Evolutionary conservation across 92 coral and sea anemone genomes (phyloP), one percentile per base, ranked within the genome.

Genomic region (Actinostola sp.): DNA sequence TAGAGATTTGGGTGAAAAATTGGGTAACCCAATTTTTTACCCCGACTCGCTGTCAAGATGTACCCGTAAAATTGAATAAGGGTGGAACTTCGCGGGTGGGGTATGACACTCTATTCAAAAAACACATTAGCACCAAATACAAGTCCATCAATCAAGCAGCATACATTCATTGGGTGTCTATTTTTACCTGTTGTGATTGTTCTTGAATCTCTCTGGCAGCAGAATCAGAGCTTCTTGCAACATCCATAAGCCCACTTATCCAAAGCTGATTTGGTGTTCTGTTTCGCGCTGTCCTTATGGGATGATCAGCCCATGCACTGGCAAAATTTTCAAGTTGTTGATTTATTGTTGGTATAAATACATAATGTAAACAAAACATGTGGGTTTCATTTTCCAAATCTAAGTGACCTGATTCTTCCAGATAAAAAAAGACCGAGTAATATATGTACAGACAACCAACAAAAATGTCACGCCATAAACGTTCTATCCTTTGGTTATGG

Each of bases 281-380:
- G 35, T 58, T 71, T 38, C 70, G 48, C 10, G 75, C 88, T 61
- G 92, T 82, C 27, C 58, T 56, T 24, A 87, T 63, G 14, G 81
- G 63, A 58, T 86, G 81, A 63, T 61, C 63, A 60, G 76, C 73
- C 85, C 84, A 87, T 45, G 80, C 58, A 10, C 35, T 12, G 26
- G 60, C 39, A 70, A 86, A 86, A 52, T 53, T 53, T 59, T 63
- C 26, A 19, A 82, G 75, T 31, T 77, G 78, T 45, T 58, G 61
- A 45, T 77, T 72, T 31, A 83, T 83, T 67, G 84, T 63, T 71
- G 89, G 81, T 66, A 83, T 66, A 72, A 42, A 87, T 43, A 83
- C 62, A 50, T 83, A 83, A 56, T 87, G 92, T 56, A 87, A 55
- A 57, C 86, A 83, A 49, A 82, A 88, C 72, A 83, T 57, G 44